Conservation (phyloP, 2,113 vertebrate genomes). For the Pantherophis guttatus region DNA sequence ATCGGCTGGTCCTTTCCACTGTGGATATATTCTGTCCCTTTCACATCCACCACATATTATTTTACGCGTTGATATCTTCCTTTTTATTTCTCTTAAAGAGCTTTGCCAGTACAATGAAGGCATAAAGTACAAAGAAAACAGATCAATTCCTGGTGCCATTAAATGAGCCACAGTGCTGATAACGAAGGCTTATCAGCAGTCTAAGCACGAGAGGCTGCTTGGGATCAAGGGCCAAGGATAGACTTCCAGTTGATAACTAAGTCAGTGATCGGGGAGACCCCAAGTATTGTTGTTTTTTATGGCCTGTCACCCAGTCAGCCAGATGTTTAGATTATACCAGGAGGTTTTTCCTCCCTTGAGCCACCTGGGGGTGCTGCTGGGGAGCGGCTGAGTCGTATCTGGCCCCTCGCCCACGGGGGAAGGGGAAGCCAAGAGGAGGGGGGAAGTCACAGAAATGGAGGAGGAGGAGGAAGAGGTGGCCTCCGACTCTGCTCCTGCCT, state of each 20-base stretch:
- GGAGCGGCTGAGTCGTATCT: not conserved
- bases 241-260: not conserved
- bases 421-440: not conserved
- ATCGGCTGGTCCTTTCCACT: not conserved
- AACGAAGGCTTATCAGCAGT: not conserved
- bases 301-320: not conserved
- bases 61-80: not conserved
- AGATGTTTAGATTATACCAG: not conserved
- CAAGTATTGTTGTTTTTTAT: not conserved
- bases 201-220: not conserved
- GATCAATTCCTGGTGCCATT: not conserved
- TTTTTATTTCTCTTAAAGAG: not conserved
- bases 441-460: not conserved
- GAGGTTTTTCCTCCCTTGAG: not conserved
- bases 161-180: not conserved
- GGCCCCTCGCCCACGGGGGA: not conserved
- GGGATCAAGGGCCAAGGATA: not conserved
- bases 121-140: not conserved
- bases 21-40: not conserved
- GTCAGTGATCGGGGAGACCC: not conserved
- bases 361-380: slow-evolving; percentile 8
- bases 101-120: not conserved
- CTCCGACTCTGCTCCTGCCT: not conserved
- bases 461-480: not conserved
- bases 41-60: not conserved